Base-by-base conservation (phyloP, 2,113 vertebrate species). In the Meleagris gallopavo region DNA sequence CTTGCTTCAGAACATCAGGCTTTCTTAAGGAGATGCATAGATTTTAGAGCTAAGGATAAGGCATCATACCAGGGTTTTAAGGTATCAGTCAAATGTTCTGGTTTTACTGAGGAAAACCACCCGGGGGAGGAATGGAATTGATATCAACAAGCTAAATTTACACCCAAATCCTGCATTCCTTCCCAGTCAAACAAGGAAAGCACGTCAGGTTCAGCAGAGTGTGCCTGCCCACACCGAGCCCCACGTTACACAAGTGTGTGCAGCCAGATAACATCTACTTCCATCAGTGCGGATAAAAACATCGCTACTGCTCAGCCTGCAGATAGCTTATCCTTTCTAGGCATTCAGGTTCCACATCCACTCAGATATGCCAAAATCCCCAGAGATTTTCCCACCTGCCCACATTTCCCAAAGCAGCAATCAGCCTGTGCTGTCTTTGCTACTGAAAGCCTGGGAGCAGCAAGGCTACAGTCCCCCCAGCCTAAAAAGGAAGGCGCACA, bases 301-400 rank as follows among this genome's bases (percentile, higher is more conserved):
- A 70, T 61, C 52, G 65, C 46, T 24, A 48, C 43, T 38, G 34
- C 57, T 95, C 72, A 27, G 34, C 30, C 78, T 77, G 18, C 27
- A 86, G 34, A 89, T 34, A 82, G 45, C 87, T 94, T 76, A 89
- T 76, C 64, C 67, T 93, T 94, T 55, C 85, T 77, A 85, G 67
- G 50, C 36, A 89, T 36, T 57, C 71, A 58, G 36, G 48, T 94
- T 85, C 75, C 41, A 85, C 20, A 91, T 65, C 20, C 32, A 84
- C 55, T 88, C 40, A 64, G 19, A 79, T 36, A 10, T 64, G 55
- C 84, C 79, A 90, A 91, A 91, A 91, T n/a, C 75, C 60, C 58
- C 46, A 61, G 57, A 81, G 67, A 41, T 40, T 80, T 82, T 89
- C 91, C 84, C 91, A 94, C 93, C 82, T 85, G 78, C 93, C 84